Conservation (phyloP, 2,113 vertebrate genomes). For the Elephas maximus region DNA sequence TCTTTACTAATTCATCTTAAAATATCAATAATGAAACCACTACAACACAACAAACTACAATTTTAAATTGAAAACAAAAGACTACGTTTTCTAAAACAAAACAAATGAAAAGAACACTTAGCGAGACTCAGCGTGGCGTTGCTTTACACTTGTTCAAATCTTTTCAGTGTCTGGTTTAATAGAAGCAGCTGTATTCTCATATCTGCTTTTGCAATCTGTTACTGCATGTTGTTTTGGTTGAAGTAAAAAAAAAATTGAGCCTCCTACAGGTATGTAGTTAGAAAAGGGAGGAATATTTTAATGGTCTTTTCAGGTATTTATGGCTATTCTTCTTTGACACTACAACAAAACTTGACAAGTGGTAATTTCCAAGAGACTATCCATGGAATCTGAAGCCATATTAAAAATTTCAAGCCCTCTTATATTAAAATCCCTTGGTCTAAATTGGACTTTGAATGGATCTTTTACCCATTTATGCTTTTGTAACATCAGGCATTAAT, state of each 20-base stretch:
- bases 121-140: background rate
- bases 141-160: background rate
- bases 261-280: background rate
- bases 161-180: slow-evolving; percentile 35
- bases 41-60: background rate
- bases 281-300: slow-evolving; percentile 30
- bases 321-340: slow-evolving; percentile 21
- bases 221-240: background rate
- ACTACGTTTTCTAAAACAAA: background rate
- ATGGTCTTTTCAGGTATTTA: slow-evolving; percentile 45
- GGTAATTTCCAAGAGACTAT: slow-evolving; percentile 56
- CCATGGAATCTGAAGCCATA: slow-evolving; percentile 51
- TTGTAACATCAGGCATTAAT: slow-evolving; percentile 64
- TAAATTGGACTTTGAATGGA: slow-evolving; percentile 55
- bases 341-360: slow-evolving; percentile 61
- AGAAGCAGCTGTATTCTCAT: background rate
- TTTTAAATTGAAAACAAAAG: background rate
- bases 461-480: slow-evolving; percentile 20
- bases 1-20: slow-evolving; percentile 21
- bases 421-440: slow-evolving; percentile 34
- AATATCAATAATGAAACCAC: background rate
- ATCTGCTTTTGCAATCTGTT: background rate
- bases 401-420: slow-evolving; percentile 62
- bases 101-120: background rate
- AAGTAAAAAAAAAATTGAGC: slow-evolving; percentile 36